Evolutionary conservation across 2,113 vertebrate species (phyloP).

Genomic region (Grus americana): DNA sequence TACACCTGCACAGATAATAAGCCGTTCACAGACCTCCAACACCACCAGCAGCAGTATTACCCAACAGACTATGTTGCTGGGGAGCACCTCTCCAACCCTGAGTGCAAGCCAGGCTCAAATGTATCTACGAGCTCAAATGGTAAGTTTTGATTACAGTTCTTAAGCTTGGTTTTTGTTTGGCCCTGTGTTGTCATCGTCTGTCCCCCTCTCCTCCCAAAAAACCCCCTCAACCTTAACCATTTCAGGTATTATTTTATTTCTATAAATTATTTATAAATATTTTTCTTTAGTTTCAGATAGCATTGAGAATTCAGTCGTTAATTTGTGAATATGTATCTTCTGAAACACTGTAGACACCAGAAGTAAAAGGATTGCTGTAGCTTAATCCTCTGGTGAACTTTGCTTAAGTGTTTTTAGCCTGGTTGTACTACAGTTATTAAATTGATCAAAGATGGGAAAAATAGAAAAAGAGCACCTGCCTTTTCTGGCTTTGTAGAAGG

Average conservation of each 20-base stretch:
- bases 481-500: not conserved
- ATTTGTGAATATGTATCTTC: not conserved
- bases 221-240: not conserved
- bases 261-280: not conserved
- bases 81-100: conserved; percentile 86
- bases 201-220: too few species aligned
- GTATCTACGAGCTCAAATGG: conserved; percentile 96
- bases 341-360: not conserved
- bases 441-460: not conserved
- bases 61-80: conserved; percentile 92
- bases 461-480: not conserved
- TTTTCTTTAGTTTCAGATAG: not conserved
- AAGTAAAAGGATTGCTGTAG: not conserved
- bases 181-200: not conserved
- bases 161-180: not conserved
- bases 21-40: conserved; percentile 86
- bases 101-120: conserved; percentile 93
- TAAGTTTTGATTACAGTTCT: conserved; percentile 48
- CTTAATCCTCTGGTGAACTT: not conserved
- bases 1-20: conserved; percentile 88
- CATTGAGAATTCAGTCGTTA: not conserved
- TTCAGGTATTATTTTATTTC: not conserved
- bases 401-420: not conserved
- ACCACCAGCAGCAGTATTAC: conserved; percentile 86
- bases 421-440: not conserved